Percentiles rank a stretch among this genome's conserved stretches.
Evolutionary conservation across 2,113 vertebrate genomes (phyloP).

Genomic region (Cettia cetti): DNA sequence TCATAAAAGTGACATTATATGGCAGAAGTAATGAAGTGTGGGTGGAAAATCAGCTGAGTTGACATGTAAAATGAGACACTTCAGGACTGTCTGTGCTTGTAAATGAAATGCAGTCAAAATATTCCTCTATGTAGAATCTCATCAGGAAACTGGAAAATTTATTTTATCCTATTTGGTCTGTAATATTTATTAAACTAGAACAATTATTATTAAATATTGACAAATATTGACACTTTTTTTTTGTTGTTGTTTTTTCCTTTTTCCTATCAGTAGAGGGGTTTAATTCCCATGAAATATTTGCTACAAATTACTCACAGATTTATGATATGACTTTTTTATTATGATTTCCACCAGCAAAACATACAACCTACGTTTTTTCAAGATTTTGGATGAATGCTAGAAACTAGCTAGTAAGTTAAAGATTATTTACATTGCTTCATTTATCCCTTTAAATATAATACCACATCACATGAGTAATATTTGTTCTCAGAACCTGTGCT

Average conservation of each 20-base stretch:
- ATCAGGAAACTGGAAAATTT: not conserved
- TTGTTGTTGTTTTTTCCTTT: not conserved
- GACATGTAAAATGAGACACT: conserved; percentile 44
- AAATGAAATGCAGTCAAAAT: conserved; percentile 57
- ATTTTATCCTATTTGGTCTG: not conserved
- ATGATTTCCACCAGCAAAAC: not conserved
- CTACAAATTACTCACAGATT: not conserved
- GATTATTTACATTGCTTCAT: not conserved
- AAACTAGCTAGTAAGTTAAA: not conserved
- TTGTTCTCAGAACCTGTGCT: not conserved
- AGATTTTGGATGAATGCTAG: not conserved
- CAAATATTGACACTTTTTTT: not conserved
- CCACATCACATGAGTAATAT: not conserved
- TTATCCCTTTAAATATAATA: not conserved
- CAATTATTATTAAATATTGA: not conserved
- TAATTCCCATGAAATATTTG: not conserved
- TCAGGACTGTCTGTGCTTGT: conserved; percentile 10
- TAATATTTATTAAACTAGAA: not conserved
- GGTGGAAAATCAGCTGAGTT: conserved; percentile 12
- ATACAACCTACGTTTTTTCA: not conserved
- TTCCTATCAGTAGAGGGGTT: not conserved
- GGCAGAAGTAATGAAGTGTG: conserved; percentile 49
- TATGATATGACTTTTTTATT: not conserved
- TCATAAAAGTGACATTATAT: conserved; percentile 44
- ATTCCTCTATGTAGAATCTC: not conserved